These are phyloP conservation scores for Fragum sueziense DNA, from an alignment of 2,888 invertebrate genomes.

Conservation along the genomic window DNA sequence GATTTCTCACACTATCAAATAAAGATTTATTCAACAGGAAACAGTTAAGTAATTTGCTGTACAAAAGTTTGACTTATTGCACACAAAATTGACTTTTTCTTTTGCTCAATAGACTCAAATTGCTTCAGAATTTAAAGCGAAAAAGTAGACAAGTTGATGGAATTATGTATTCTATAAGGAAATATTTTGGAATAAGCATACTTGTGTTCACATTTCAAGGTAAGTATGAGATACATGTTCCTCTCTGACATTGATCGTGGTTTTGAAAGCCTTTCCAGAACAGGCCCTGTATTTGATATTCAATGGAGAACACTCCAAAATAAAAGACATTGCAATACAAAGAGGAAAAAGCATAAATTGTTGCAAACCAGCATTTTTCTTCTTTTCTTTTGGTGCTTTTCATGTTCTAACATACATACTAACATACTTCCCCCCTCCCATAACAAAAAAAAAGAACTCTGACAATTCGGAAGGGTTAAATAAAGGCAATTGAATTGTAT, in stretches of 20 bases:
- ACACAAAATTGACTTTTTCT: too few relatives aligned
- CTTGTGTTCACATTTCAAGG: neutral
- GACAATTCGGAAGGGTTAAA: neutral
- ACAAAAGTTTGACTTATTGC: too few relatives aligned
- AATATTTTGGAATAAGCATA: neutral
- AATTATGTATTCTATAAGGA: neutral
- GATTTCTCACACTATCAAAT: too few relatives aligned
- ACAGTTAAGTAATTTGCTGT: too few relatives aligned
- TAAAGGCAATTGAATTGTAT: neutral
- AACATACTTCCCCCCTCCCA: neutral
- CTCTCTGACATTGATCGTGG: neutral
- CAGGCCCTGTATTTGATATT: too few relatives aligned
- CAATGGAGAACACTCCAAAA: too few relatives aligned
- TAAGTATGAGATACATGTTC: neutral
- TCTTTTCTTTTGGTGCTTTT: neutral
- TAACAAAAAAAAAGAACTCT: neutral
- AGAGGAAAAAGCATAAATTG: neutral
- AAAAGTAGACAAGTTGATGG: too few relatives aligned
- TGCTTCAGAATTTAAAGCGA: too few relatives aligned
- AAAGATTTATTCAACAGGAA: too few relatives aligned
- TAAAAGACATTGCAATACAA: neutral
- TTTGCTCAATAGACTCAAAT: too few relatives aligned
- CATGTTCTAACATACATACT: neutral
- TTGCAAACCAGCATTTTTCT: neutral
- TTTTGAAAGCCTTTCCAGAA: neutral